These are phyloP conservation scores for Thereva unica DNA, from an alignment of 2,888 invertebrate species.

Conservation along the genomic window DNA sequence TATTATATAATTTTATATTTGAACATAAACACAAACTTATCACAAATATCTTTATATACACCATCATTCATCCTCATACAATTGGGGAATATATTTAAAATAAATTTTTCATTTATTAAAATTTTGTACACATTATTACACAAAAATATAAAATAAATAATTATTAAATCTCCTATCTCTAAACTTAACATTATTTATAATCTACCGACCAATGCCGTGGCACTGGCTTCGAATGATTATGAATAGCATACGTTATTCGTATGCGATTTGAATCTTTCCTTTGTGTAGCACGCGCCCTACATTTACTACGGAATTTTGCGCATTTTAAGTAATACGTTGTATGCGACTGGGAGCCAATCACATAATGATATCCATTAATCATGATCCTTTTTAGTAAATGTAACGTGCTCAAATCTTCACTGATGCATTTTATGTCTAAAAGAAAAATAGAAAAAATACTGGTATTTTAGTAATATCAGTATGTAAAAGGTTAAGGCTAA, in stretches of 20 bases:
- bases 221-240: slow-evolving; percentile 50
- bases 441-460: no score
- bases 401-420: no score
- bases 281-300: slow-evolving; percentile 53
- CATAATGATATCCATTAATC: slow-evolving; percentile 46
- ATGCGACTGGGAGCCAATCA: slow-evolving; percentile 53
- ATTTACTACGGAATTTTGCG: slow-evolving; percentile 53
- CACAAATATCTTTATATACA: no score
- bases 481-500: no score
- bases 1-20: no score
- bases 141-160: background rate
- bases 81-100: no score
- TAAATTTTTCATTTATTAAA: no score
- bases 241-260: slow-evolving; percentile 48
- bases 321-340: slow-evolving; percentile 55
- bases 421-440: no score
- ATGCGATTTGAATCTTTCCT: slow-evolving; percentile 49
- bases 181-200: background rate
- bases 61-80: no score
- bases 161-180: background rate
- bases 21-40: no score
- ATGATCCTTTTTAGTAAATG: slow-evolving; percentile 7
- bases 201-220: background rate
- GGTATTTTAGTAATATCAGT: no score
- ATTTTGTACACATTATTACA: background rate